Base-by-base conservation (phyloP, 2,797 vertebrate species). In the Lagocephalus sceleratus region DNA sequence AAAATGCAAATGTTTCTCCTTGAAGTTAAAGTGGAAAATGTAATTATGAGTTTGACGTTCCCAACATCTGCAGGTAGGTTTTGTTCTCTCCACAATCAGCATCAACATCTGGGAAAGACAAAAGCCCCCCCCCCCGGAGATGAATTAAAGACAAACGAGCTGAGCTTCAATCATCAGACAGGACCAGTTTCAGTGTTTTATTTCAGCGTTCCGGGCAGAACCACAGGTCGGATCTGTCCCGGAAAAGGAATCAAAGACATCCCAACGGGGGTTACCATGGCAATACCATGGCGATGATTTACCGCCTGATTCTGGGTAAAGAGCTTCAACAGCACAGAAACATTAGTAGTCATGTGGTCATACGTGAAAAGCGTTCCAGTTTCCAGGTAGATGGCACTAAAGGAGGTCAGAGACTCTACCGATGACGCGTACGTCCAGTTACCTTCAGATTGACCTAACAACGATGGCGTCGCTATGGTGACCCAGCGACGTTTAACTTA, bases 271-370 rank as follows among this genome's bases (percentile, higher is more conserved):
- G n/a, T 60, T 2, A 0, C 42, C 60, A 54, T 42, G 73, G 66
- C 57, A 65, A 52, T 58, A 15, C 29, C 6, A 20, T 17, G 23
- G 17, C 3, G 40, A 20, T 50, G n/a, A n/a, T n/a, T n/a, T n/a
- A n/a, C n/a, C 1, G 1, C 0, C 44, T 20, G 22, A 58, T 49
- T 66, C 38, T 48, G 59, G 44, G 49, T 50, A 51, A 5, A 3
- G 20, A 21, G n/a, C 12, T 53, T 54, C 10, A 53, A 47, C 15
- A 42, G 17, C n/a, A 61, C 63, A 61, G 38, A 54, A 63, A 57
- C 63, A 80, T 91, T 89, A 91, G 88, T 90, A 91, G 89, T 90
- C 1, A 19, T n/a, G 46, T 19, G 40, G 17, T 19, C 40, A 19
- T 10, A 7, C 15, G 17, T 42, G 2, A 10, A 42, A 42, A 35